Evolutionary conservation across 2,113 vertebrate species (phyloP).

Genomic region (Anguilla japonica): DNA sequence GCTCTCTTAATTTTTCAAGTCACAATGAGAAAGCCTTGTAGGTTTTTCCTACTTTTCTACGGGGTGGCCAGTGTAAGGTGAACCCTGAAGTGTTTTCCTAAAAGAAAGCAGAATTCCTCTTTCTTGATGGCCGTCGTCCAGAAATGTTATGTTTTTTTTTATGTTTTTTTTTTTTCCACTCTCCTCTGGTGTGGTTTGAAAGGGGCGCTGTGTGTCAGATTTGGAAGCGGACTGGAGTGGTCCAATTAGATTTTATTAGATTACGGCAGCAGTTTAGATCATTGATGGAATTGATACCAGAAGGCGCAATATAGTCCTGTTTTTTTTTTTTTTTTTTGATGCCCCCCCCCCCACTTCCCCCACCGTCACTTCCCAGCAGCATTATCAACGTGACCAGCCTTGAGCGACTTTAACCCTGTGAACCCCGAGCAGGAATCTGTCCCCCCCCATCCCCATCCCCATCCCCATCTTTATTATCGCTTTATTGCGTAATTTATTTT

Average conservation of each 20-base stretch:
- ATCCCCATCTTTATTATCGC: neutral
- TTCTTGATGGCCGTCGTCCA: constrained; percentile 21
- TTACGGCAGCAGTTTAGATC: constrained; percentile 32
- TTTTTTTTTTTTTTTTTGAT: neutral
- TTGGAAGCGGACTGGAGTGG: constrained; percentile 33
- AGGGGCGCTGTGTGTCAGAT: constrained; percentile 9
- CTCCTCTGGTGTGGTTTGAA: neutral
- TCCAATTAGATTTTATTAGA: constrained; percentile 40
- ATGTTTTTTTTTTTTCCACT: neutral
- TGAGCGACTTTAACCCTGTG: neutral
- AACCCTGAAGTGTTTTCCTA: constrained; percentile 22
- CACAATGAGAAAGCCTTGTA: constrained; percentile 21
- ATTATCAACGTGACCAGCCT: neutral
- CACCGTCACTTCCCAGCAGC: neutral
- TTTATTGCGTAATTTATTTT: neutral
- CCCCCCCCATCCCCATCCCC: no score
- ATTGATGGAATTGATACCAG: constrained; percentile 30
- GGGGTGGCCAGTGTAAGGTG: constrained; percentile 21
- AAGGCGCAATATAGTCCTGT: constrained; percentile 3
- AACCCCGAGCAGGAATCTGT: neutral
- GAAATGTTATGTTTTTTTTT: neutral
- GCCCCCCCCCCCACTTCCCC: neutral
- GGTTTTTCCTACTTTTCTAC: constrained; percentile 15
- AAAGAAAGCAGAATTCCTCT: constrained; percentile 30
- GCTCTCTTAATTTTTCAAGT: constrained; percentile 44